These are phyloP conservation scores for Cremastinae sp. DNA, from an alignment of 2,888 invertebrate genomes.

Conservation along the genomic window DNA sequence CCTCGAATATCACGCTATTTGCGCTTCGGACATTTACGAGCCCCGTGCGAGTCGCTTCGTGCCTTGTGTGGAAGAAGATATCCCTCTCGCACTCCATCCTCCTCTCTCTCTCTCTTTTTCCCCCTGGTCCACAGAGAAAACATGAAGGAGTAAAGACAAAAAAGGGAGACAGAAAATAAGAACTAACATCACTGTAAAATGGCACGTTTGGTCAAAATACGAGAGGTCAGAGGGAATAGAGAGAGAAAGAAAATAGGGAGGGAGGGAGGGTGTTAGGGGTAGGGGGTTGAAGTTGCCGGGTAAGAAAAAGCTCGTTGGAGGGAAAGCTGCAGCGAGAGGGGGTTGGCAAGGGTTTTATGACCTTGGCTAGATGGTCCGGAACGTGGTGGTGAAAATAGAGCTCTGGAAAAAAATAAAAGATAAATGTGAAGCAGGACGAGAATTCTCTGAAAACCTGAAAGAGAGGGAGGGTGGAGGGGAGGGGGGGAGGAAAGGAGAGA, in stretches of 20 bases:
- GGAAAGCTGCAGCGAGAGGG: conserved; percentile 52
- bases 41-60: conserved; percentile 69
- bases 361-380: conserved; percentile 72
- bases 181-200: conserved; percentile 70
- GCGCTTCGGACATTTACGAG: conserved; percentile 72
- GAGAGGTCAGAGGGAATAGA: conserved; percentile 29
- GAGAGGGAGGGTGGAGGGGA: conserved; percentile 44
- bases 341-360: conserved; percentile 73
- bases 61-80: conserved; percentile 55
- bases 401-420: conserved; percentile 22
- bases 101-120: no score
- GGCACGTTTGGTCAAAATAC: conserved; percentile 69
- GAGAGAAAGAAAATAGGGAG: conserved; percentile 37
- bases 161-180: conserved; percentile 38
- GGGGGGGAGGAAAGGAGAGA: conserved; percentile 45
- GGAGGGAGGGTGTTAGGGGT: conserved; percentile 35
- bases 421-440: background rate
- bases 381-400: conserved; percentile 73
- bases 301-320: conserved; percentile 32
- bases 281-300: conserved; percentile 19
- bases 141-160: background rate
- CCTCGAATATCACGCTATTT: conserved; percentile 73
- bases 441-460: no score
- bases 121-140: conserved; percentile 39
- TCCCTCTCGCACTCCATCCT: no score